A percentile compares a stretch with the other conserved stretches of the same genome.
Conservation (phyloP, 2,797 vertebrate genomes). For the Typhlichthys subterraneus region DNA sequence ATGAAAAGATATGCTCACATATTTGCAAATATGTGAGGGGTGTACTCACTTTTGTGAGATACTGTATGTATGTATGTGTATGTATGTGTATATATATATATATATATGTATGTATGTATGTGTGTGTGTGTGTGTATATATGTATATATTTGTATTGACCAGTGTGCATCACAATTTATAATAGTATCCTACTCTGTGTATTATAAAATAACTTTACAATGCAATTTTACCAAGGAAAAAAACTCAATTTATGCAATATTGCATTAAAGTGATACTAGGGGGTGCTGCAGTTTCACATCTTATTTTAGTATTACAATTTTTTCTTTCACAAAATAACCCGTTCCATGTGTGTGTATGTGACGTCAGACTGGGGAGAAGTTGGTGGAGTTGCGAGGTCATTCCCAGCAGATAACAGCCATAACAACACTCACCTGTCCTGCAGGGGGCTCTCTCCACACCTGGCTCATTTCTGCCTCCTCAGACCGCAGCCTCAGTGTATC, state of each 20-base stretch:
- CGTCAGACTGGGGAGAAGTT: constrained; percentile 90
- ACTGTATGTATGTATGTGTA: neutral
- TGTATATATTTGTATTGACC: neutral
- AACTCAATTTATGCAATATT: no score
- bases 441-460: constrained; percentile 44
- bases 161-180: constrained; percentile 8
- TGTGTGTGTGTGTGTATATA: neutral
- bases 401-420: constrained; percentile 92
- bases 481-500: constrained; percentile 95
- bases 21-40: no score
- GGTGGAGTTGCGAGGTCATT: constrained; percentile 87
- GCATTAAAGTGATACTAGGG: no score
- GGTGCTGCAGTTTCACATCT: no score
- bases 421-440: constrained; percentile 70
- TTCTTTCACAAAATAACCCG: no score
- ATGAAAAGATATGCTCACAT: no score
- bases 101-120: neutral
- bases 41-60: no score
- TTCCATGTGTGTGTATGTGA: neutral
- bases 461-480: constrained; percentile 90
- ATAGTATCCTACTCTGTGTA: neutral
- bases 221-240: no score
- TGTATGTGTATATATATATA: neutral
- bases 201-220: no score
- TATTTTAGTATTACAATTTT: no score